Conservation (phyloP, 2,797 vertebrate genomes). For the Halcyon chelicuti region DNA sequence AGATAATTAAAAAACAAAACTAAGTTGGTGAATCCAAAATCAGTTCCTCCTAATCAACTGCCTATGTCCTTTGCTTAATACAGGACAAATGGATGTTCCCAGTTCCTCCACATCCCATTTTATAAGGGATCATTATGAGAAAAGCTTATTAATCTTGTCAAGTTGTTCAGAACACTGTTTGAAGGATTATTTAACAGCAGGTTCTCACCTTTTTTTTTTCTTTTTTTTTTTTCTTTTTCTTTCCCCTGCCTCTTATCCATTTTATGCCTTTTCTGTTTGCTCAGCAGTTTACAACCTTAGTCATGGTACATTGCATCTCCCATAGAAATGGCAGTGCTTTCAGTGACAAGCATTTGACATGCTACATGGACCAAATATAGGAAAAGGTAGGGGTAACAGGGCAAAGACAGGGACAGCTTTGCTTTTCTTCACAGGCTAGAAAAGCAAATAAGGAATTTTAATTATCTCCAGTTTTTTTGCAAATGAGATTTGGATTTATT, state of each 20-base stretch:
- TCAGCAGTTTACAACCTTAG: conserved; percentile 39
- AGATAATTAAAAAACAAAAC: not conserved
- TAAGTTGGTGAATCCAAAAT: not conserved
- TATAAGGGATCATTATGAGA: not conserved
- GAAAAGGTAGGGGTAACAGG: not conserved
- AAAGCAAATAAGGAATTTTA: not conserved
- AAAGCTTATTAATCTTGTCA: conserved; percentile 50
- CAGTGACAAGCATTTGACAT: not conserved
- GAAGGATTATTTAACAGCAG: conserved; percentile 41
- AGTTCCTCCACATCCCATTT: not conserved
- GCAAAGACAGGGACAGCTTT: not conserved
- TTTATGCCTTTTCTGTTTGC: conserved; percentile 29
- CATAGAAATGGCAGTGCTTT: not conserved
- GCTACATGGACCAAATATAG: not conserved
- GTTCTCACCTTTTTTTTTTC: not conserved
- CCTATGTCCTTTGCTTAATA: not conserved
- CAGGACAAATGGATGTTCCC: not conserved
- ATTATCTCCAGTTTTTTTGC: not conserved
- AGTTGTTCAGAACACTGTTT: not conserved
- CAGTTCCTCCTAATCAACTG: not conserved
- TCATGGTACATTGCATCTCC: not conserved
- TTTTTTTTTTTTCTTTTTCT: not conserved
- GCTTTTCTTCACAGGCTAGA: not conserved
- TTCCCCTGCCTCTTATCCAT: not conserved
- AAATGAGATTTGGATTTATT: not conserved